Evolutionary conservation across 2,797 vertebrate species (phyloP).

Genomic region (Malacoctenus gilli): DNA sequence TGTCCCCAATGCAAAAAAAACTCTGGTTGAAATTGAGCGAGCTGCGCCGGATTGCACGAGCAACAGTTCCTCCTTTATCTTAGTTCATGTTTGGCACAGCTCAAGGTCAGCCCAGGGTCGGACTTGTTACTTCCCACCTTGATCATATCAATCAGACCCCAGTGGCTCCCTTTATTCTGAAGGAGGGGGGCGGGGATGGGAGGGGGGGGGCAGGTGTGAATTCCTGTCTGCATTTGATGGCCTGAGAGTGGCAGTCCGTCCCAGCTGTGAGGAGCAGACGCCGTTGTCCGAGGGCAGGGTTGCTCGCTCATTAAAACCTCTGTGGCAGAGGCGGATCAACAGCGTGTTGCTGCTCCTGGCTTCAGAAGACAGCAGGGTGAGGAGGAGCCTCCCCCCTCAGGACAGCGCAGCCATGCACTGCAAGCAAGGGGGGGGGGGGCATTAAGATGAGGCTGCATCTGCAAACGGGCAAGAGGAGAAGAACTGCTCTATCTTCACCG

Average conservation of each 20-base stretch:
- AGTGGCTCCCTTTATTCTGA: background rate
- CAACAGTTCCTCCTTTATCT: too few relatives aligned
- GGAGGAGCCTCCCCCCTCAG: slow-evolving; percentile 36
- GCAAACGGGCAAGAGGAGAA: background rate
- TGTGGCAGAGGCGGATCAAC: slow-evolving; percentile 40
- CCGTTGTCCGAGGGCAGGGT: slow-evolving; percentile 36
- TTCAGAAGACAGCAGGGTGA: slow-evolving; percentile 37
- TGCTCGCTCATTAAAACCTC: slow-evolving; percentile 61
- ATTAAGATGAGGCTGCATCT: slow-evolving; percentile 8
- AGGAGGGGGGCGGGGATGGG: too few relatives aligned
- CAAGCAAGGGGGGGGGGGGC: slow-evolving; percentile 3
- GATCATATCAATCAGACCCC: background rate
- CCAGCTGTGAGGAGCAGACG: slow-evolving; percentile 20
- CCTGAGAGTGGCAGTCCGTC: slow-evolving; percentile 18
- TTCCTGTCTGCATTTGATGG: slow-evolving; percentile 17
- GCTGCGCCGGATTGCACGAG: too few relatives aligned
- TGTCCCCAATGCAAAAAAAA: too few relatives aligned
- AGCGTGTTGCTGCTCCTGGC: slow-evolving; percentile 34
- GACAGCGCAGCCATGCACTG: slow-evolving; percentile 1
- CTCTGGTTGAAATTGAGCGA: too few relatives aligned
- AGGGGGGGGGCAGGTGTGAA: background rate
- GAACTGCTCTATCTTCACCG: slow-evolving; percentile 6
- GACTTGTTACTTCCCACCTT: slow-evolving; percentile 2
- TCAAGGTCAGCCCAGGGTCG: slow-evolving; percentile 60
- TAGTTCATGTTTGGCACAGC: background rate